phyloP scores from a whole-genome alignment of 2,113 vertebrate genomes.

The Taurulus bubalis region DNA sequence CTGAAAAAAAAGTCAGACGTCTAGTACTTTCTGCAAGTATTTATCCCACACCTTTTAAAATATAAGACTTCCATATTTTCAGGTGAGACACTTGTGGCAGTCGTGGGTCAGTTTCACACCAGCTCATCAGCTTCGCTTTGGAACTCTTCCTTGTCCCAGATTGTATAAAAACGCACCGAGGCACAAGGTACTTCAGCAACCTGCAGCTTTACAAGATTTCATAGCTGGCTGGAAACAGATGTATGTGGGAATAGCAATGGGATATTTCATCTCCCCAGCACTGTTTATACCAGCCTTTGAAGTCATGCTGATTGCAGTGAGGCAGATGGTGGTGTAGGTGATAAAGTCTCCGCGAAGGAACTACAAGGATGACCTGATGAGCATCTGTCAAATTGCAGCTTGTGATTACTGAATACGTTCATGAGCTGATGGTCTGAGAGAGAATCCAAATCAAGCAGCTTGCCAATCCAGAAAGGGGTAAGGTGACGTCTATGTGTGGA shows the following conservation, averaged over 20 bases:
- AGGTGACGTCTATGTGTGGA: background rate
- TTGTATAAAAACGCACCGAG: slow-evolving; percentile 13
- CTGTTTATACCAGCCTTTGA: slow-evolving; percentile 45
- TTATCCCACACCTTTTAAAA: background rate
- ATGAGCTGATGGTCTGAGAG: slow-evolving; percentile 34
- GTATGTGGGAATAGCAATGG: slow-evolving; percentile 22
- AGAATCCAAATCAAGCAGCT: slow-evolving; percentile 21
- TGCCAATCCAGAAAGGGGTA: slow-evolving; percentile 14
- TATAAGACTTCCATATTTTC: background rate
- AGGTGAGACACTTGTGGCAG: background rate
- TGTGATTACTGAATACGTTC: slow-evolving; percentile 39
- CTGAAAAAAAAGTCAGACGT: background rate
- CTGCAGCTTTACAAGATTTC: slow-evolving; percentile 21
- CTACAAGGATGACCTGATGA: slow-evolving; percentile 32
- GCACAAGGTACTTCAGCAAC: slow-evolving; percentile 17
- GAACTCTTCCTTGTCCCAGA: background rate
- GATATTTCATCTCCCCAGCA: slow-evolving; percentile 32
- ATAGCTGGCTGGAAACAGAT: slow-evolving; percentile 45
- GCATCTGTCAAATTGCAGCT: slow-evolving; percentile 21
- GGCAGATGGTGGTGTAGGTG: slow-evolving; percentile 34
- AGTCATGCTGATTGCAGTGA: slow-evolving; percentile 39
- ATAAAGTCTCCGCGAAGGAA: slow-evolving; percentile 11
- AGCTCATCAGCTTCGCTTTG: slow-evolving; percentile 5
- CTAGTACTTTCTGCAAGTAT: background rate
- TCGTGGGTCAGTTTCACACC: background rate